Percentiles rank a stretch among this genome's conserved stretches.
These are phyloP conservation scores for Odontamblyopus rebecca DNA, from an alignment of 2,797 vertebrate species.

Conservation along the genomic window DNA sequence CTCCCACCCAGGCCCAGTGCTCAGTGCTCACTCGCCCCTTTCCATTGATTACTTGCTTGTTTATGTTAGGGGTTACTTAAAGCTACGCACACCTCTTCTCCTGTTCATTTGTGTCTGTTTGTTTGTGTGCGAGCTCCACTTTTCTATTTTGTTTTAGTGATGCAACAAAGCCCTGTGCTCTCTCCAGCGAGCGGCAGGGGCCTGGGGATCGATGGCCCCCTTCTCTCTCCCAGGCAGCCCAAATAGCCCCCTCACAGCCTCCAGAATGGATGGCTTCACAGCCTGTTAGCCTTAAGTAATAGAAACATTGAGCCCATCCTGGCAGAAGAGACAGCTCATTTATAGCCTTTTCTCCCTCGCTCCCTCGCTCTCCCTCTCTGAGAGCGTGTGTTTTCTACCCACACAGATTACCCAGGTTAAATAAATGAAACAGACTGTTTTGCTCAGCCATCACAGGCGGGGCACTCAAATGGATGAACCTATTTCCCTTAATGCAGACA, in stretches of 20 bases:
- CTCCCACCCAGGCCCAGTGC: slow-evolving; percentile 64
- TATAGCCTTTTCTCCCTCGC: slow-evolving; percentile 83
- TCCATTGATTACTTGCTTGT: slow-evolving; percentile 93
- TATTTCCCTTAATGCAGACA: slow-evolving; percentile 99
- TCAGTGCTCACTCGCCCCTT: slow-evolving; percentile 75
- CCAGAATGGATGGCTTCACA: slow-evolving; percentile 97
- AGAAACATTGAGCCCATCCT: slow-evolving; percentile 99
- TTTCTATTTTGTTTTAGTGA: slow-evolving; percentile 82
- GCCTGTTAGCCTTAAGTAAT: slow-evolving; percentile 99
- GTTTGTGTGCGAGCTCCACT: slow-evolving; percentile 60
- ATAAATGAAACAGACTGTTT: slow-evolving; percentile 99
- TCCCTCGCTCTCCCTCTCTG: slow-evolving; percentile 48
- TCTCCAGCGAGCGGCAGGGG: slow-evolving; percentile 73
- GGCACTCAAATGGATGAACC: slow-evolving; percentile 97
- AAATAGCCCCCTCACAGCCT: slow-evolving; percentile 87
- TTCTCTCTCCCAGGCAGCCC: slow-evolving; percentile 82
- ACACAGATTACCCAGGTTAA: slow-evolving; percentile 98
- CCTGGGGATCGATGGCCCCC: slow-evolving; percentile 84
- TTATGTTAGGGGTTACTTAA: slow-evolving; percentile 88
- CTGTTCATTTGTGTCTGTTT: slow-evolving; percentile 77
- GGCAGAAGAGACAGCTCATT: slow-evolving; percentile 98
- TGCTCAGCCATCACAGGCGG: slow-evolving; percentile 94
- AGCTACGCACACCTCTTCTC: slow-evolving; percentile 72
- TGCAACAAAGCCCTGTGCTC: slow-evolving; percentile 77
- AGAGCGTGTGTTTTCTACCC: slow-evolving; percentile 77